A percentile compares a stretch with the other conserved stretches of the same genome.
Conservation (phyloP, 2,113 vertebrate species). For the Micromys minutus region DNA sequence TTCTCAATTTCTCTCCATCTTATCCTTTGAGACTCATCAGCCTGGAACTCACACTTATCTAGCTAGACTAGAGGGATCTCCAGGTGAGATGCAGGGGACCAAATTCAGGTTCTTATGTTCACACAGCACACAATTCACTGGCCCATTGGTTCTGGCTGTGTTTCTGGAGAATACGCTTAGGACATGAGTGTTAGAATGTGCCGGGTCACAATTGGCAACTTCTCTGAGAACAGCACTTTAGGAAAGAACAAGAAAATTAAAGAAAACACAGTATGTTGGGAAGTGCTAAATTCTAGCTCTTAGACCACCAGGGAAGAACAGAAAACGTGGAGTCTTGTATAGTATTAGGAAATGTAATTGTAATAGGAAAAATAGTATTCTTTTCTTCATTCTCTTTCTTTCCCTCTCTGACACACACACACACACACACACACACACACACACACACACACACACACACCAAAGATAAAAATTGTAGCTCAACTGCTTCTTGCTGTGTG, state of each 20-base stretch:
- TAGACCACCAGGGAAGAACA: background rate
- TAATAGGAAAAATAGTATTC: background rate
- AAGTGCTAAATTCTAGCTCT: too few species aligned
- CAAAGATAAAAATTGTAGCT: background rate
- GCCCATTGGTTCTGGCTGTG: background rate
- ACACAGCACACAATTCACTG: background rate
- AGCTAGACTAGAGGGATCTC: too few species aligned
- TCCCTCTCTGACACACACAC: background rate
- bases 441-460: background rate
- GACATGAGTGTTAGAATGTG: background rate
- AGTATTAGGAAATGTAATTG: too few species aligned
- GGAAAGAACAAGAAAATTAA: background rate
- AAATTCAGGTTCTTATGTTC: background rate
- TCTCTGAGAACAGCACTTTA: background rate
- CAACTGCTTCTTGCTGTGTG: background rate
- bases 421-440: background rate
- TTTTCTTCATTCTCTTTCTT: background rate
- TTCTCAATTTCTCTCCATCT: background rate
- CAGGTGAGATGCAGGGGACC: background rate
- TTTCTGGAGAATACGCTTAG: background rate
- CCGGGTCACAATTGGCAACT: background rate
- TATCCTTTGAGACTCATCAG: background rate
- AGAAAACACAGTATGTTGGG: background rate
- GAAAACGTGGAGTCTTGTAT: background rate
- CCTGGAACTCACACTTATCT: background rate